Evolutionary conservation across 2,888 invertebrate species (phyloP), one percentile per base, ranked within the genome.

Genomic region (Drosophila setosimentum): DNA sequence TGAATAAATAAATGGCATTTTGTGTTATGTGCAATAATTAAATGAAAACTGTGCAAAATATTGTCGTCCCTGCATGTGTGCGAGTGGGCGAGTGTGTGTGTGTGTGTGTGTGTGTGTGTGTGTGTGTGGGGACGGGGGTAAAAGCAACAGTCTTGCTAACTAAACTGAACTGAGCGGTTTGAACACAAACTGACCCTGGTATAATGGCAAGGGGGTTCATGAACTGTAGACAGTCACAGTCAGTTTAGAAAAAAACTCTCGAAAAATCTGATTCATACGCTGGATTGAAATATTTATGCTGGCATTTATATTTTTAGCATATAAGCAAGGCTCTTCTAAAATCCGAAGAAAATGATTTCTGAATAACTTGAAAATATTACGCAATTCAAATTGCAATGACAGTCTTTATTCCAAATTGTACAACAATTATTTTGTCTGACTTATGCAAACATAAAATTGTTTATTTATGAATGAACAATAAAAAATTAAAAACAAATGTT

Each of bases 1-100:
- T 85, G 83, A 79, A 85, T 79, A 85, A 88, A 86, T 86, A 83
- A 86, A 88, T 83, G 79, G 88, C 76, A 87, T 87, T 84, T 85
- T 67, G 85, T 83, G 83, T 84, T 87, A 84, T 84, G 83, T 80
- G 86, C 88, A 84, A 87, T 84, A 84, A 84, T 84, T 87, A 84
- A 84, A 84, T 84, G 83, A 80, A 84, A 84, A 84, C 85, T 84
- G 83, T 80, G 86, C 80, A 85, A 87, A 87, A 80, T 87, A 85
- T 85, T 80, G 76, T 80, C 70, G 45, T 59, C 6, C 2, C 29
- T 18, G 27, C 5, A 24, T n/a, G n/a, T 29, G 51, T 45, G 35
- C 16, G 51, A 3, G 51, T 30, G 32, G 37, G 30, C 42, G 54
- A 11, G 58, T 13, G 29, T 10, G 40, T 21, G 60, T 33, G 42